Percentiles rank a stretch among this genome's conserved stretches.
Conservation (phyloP, 2,888 invertebrate species). For the Kryphioiulus occultus region DNA sequence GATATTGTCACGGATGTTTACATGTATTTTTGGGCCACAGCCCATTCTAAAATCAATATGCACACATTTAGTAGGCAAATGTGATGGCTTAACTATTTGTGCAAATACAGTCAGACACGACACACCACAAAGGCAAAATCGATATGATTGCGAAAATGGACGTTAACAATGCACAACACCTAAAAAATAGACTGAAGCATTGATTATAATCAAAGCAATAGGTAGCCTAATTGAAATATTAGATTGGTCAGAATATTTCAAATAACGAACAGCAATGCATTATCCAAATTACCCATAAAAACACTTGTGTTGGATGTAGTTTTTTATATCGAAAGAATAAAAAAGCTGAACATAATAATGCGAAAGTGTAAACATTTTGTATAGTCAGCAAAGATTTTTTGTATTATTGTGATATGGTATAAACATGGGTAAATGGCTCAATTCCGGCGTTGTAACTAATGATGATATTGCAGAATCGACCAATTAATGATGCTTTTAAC, state of each 20-base stretch:
- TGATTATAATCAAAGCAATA: not conserved
- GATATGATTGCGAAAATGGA: not conserved
- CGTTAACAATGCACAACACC: not conserved
- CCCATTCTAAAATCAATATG: not conserved
- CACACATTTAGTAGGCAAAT: not conserved
- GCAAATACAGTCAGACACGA: not conserved
- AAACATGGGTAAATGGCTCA: too few relatives aligned
- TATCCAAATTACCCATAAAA: not conserved
- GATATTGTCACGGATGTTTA: not conserved
- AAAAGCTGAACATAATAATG: too few relatives aligned
- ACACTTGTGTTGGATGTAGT: too few relatives aligned
- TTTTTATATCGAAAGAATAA: too few relatives aligned
- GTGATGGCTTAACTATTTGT: not conserved
- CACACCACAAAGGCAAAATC: not conserved
- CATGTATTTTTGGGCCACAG: not conserved
- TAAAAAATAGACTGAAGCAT: not conserved
- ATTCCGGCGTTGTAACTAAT: too few relatives aligned
- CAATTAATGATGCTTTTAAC: too few relatives aligned
- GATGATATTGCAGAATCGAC: too few relatives aligned
- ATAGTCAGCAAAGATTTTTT: too few relatives aligned
- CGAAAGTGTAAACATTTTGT: too few relatives aligned
- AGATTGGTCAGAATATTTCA: conserved; percentile 30
- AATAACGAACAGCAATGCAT: not conserved
- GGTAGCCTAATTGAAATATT: not conserved
- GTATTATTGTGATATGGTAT: too few relatives aligned